Conservation (phyloP, 2,113 vertebrate species). For the Equus quagga region DNA sequence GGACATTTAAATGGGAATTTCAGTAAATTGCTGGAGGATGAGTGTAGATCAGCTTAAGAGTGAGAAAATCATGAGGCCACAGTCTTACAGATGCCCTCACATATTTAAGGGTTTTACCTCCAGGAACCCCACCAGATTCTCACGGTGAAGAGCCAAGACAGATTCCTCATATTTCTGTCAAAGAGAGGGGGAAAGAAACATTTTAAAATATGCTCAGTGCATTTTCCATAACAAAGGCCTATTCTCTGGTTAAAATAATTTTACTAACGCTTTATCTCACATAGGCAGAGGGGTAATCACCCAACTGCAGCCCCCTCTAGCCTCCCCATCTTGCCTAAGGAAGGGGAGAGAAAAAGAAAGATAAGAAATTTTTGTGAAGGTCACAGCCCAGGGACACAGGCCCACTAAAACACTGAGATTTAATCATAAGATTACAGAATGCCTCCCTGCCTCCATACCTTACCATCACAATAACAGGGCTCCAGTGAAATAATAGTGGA, state of each 20-base stretch:
- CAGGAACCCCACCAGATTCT: neutral
- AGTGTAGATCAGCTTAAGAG: neutral
- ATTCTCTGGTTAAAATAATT: neutral
- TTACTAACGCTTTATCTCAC: neutral
- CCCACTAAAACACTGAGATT: neutral
- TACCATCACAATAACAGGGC: neutral
- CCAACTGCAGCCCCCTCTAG: neutral
- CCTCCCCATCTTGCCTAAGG: neutral
- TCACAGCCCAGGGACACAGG: neutral
- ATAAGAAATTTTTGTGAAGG: neutral
- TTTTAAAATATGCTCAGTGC: neutral
- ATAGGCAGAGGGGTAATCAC: neutral
- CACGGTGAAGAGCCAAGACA: neutral
- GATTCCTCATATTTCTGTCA: neutral
- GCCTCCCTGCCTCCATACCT: neutral
- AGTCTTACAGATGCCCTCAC: neutral
- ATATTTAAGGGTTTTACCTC: neutral
- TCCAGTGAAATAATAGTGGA: neutral
- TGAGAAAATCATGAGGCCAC: neutral
- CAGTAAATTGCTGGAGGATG: neutral
- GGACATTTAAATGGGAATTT: neutral
- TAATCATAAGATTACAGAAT: neutral
- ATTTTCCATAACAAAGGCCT: neutral
- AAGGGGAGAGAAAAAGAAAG: neutral
- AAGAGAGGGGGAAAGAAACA: neutral